Evolutionary conservation across 2,888 invertebrate species (phyloP), one percentile per base, ranked within the genome.

Genomic region (Pemphredon lugubris): DNA sequence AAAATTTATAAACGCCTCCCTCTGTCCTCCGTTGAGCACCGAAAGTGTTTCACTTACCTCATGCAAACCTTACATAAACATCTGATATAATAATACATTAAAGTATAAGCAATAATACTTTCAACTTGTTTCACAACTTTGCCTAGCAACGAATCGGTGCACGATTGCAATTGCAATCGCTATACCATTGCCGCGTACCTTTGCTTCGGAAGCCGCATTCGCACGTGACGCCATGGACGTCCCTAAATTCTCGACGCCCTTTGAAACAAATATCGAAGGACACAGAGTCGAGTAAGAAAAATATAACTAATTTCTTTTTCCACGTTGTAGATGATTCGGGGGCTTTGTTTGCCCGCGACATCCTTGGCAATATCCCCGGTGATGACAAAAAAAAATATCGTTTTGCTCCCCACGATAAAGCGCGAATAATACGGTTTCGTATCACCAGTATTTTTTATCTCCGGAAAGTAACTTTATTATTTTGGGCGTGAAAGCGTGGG

Each of bases 31-130:
- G 55, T 83, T 81, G 79, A 84, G 83, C 83, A 83, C 77, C 78
- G 74, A 75, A 78, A 79, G 59, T 55, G 53, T 53, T 3, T 73
- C 57, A 65, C 50, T 70, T 71, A 59, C 70, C 70, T 60, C 72
- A 58, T 72, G 75, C 77, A 68, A 73, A 55, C 51, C 68, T 81
- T 78, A 79, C 70, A 76, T 73, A 70, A 83, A 82, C 72, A 78
- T 77, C 82, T 76, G 78, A 82, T 83, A 82, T 71, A 79, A 83
- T 77, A 79, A 78, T 84, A 86, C 81, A 84, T 85, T 83, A 83
- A 85, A 85, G 83, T 87, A 79, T 73, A 87, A 86, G 84, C 81
- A 77, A 83, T 87, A 87, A 86, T 88, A 88, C 88, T 88, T 88
- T 88, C 88, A 87, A 87, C 81, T 78, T 87, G 86, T 88, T 88